These are phyloP conservation scores for Brachionus rubens DNA, from an alignment of 1,140 invertebrate species.

Conservation along the genomic window DNA sequence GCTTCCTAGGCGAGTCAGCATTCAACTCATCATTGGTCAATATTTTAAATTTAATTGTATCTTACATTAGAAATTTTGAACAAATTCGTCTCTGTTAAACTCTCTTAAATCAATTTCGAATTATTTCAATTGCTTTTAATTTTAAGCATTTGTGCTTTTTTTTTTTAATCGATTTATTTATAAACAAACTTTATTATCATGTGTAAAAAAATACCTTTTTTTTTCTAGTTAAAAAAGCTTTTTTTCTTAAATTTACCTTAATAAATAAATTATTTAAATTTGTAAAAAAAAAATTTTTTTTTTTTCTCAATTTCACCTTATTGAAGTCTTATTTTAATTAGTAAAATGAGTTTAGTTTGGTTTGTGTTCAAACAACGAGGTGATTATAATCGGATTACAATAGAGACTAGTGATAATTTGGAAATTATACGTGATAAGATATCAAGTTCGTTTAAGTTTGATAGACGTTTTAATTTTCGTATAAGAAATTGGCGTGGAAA, in stretches of 20 bases:
- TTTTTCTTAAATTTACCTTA: no score
- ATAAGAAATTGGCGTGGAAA: slow-evolving; percentile 19
- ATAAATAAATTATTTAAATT: slow-evolving; percentile 44
- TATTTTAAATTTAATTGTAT: slow-evolving; percentile 9
- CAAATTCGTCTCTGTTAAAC: background rate
- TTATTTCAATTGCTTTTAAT: background rate
- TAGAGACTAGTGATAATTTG: background rate
- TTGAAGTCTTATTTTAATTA: background rate
- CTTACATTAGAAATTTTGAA: slow-evolving; percentile 13
- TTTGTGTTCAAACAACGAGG: background rate
- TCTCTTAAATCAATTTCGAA: background rate
- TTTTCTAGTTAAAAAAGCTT: no score
- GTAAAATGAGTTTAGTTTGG: slow-evolving; percentile 3
- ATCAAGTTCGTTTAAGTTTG: background rate
- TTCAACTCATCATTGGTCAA: background rate
- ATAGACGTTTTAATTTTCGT: background rate
- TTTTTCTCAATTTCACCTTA: no score
- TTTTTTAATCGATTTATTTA: no score
- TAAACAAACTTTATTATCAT: no score
- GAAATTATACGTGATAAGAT: background rate
- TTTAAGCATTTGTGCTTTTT: no score
- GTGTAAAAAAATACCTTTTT: no score
- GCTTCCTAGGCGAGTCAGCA: background rate
- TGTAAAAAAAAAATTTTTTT: slow-evolving; percentile 10
- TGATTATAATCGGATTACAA: background rate